Base-by-base conservation (phyloP, 2,797 vertebrate genomes). In the Rhinichthys osculus region DNA sequence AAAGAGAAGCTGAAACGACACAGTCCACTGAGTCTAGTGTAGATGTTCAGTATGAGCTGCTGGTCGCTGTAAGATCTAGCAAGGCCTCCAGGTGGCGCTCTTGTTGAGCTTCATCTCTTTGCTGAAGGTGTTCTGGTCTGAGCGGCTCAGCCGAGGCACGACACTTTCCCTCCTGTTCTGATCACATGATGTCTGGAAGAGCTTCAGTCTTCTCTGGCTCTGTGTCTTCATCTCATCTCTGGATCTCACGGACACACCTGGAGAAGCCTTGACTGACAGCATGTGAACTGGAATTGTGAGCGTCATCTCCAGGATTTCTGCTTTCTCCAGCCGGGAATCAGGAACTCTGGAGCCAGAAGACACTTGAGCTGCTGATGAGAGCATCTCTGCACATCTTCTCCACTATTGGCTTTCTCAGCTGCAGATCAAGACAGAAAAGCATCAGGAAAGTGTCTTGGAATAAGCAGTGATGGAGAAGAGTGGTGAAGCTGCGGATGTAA, bases 321-420 rank as follows among this genome's bases (percentile, higher is more conserved):
- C 95, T 92, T 96, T 96, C 91, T 96, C 95, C 91, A 95, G 92
- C 92, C 96, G 96, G 86, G 94, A 94, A 79, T 95, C 93, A 90
- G 93, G 88, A 72, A 5, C 70, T 72, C 62, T 93, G 90, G 19
- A 93, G 85, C 87, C 94, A 92, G 78, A 93, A 91, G 92, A 95
- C n/a, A 27, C 70, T 72, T 16, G 23, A 72, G 89, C 90, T 59
- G 54, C 54, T 59, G 86, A 87, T 90, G 88, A 59, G 23, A n/a
- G 3, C 8, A n/a, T 59, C 57, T 59, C 90, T 81, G 52, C 33
- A 83, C 92, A 94, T 89, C 83, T 95, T 81, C 57, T 88, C 82
- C 82, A 85, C 70, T 40, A 47, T 23, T 30, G 79, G 77, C n/a
- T 88, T 87, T 74, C 83, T 87, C 27, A 81, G 52, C 85, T 89